These are phyloP conservation scores for Dolichallabes microphthalmus DNA, from an alignment of 2,113 vertebrate genomes.

Conservation along the genomic window DNA sequence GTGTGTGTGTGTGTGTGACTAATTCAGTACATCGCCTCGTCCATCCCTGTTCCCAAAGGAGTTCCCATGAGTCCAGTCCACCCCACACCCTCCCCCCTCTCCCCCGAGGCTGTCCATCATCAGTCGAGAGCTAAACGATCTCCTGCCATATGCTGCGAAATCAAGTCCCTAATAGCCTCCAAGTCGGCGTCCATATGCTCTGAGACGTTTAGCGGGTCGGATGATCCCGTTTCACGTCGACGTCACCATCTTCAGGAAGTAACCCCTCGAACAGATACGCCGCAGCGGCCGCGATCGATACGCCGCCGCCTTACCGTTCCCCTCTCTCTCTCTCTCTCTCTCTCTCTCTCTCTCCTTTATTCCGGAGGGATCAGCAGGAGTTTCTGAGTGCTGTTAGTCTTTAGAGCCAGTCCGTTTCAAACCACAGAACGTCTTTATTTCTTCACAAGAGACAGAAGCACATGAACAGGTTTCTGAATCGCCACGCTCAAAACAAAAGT, in stretches of 20 bases:
- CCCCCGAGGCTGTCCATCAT: slow-evolving; percentile 11
- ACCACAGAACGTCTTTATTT: neutral
- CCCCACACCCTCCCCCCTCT: neutral
- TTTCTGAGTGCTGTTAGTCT: neutral
- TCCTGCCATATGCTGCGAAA: slow-evolving; percentile 28
- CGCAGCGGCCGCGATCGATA: neutral
- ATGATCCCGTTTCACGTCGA: slow-evolving; percentile 14
- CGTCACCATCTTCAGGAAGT: neutral
- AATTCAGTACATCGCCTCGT: slow-evolving; percentile 9
- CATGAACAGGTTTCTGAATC: neutral
- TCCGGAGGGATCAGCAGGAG: neutral
- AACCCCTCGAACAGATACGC: neutral
- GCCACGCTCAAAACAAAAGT: neutral
- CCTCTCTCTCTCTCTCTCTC: neutral
- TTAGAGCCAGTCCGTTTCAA: neutral
- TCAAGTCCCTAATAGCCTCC: slow-evolving; percentile 36
- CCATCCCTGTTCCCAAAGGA: slow-evolving; percentile 27
- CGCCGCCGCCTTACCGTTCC: neutral
- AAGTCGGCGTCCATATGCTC: slow-evolving; percentile 29
- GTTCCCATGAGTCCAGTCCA: neutral
- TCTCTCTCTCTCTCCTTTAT: neutral
- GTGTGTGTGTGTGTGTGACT: slow-evolving; percentile 15
- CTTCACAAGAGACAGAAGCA: neutral
- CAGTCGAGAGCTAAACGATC: slow-evolving; percentile 28
- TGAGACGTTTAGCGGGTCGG: neutral